phyloP scores from a whole-genome alignment of 2,113 vertebrate species.

The Suncus etruscus region DNA sequence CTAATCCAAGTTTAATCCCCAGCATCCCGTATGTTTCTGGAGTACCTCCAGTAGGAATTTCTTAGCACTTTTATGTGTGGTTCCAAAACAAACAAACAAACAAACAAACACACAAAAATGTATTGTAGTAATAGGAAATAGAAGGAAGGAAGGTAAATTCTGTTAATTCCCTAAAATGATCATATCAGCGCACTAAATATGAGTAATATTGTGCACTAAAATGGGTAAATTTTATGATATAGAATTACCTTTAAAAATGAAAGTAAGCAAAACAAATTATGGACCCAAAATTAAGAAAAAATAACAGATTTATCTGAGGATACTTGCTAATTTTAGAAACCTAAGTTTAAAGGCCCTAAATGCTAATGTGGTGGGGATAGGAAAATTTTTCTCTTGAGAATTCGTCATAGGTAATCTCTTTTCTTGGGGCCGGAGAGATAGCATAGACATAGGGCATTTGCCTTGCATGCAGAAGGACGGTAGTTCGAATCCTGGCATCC shows the following conservation, averaged over 20 bases:
- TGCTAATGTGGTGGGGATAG: background rate
- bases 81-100: no score
- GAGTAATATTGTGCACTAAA: background rate
- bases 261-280: background rate
- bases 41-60: no score
- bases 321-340: background rate
- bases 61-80: no score
- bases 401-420: background rate
- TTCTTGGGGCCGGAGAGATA: no score
- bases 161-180: slow-evolving; percentile 19
- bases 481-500: no score
- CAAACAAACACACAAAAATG: no score
- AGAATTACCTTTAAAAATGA: background rate
- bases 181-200: background rate
- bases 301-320: background rate
- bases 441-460: no score
- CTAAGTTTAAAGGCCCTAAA: background rate
- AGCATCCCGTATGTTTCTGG: no score
- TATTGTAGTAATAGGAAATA: background rate
- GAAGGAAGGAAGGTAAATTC: background rate
- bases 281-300: background rate
- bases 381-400: background rate
- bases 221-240: background rate
- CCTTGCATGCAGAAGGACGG: no score
- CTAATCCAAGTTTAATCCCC: no score